A percentile compares a stretch with the other conserved stretches of the same genome.
These are phyloP conservation scores for Parochlus steinenii DNA, from an alignment of 2,888 invertebrate species.

Conservation along the genomic window DNA sequence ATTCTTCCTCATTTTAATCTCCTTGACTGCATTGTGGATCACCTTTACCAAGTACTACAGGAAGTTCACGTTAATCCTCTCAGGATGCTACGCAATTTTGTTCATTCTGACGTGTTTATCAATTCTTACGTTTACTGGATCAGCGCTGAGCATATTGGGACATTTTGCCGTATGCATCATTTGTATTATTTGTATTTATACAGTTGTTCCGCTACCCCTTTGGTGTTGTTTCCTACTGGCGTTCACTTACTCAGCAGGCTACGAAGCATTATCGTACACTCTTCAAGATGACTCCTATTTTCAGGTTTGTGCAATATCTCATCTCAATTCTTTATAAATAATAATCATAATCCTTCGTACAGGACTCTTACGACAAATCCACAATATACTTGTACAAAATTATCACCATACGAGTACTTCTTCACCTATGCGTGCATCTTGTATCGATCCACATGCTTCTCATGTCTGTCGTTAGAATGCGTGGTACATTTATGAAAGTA, in stretches of 20 bases:
- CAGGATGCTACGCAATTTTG: slow-evolving; percentile 50
- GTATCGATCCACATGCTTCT: slow-evolving; percentile 86
- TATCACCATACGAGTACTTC: slow-evolving; percentile 51
- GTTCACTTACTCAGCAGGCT: slow-evolving; percentile 63
- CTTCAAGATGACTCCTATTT: slow-evolving; percentile 17
- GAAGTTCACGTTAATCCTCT: slow-evolving; percentile 48
- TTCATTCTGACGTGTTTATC: slow-evolving; percentile 54
- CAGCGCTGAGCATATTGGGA: slow-evolving; percentile 56
- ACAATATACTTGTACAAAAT: slow-evolving; percentile 38
- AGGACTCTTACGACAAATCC: neutral
- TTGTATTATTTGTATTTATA: slow-evolving; percentile 80
- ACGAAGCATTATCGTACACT: slow-evolving; percentile 52
- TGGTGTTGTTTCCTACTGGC: slow-evolving; percentile 71
- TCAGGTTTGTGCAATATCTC: slow-evolving; percentile 17
- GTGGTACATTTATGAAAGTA: slow-evolving; percentile 92
- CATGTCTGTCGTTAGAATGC: slow-evolving; percentile 82
- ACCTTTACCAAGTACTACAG: slow-evolving; percentile 59
- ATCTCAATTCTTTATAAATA: slow-evolving; percentile 16
- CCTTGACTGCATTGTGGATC: slow-evolving; percentile 45
- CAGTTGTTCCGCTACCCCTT: slow-evolving; percentile 79
- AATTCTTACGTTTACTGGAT: slow-evolving; percentile 39
- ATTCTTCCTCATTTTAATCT: slow-evolving; percentile 44
- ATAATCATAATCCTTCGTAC: neutral
- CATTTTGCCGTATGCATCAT: slow-evolving; percentile 73
- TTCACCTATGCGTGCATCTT: slow-evolving; percentile 79